A percentile compares a stretch with the other conserved stretches of the same genome.
Evolutionary conservation across 2,888 invertebrate genomes (phyloP).

Genomic region (Tetragonula carbonaria): DNA sequence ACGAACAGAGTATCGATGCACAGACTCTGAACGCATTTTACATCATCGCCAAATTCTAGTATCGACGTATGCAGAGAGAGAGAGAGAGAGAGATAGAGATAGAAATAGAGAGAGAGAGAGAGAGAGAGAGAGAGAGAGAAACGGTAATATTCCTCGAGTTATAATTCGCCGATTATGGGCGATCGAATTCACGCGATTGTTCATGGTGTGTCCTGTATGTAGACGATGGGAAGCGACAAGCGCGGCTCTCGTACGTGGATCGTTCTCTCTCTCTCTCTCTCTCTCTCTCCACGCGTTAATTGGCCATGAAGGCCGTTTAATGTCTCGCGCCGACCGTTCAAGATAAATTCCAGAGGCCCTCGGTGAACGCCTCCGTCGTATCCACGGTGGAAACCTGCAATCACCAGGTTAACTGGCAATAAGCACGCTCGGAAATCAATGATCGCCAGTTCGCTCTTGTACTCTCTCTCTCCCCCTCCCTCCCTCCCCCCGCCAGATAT

Average conservation of each 20-base stretch:
- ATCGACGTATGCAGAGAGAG: not conserved
- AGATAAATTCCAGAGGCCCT: slow-evolving; percentile 49
- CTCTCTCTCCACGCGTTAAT: slow-evolving; percentile 19
- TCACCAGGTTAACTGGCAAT: slow-evolving; percentile 59
- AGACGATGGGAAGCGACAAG: not conserved
- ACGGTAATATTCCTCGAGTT: not conserved
- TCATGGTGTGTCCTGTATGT: not conserved
- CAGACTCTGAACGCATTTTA: too few species aligned
- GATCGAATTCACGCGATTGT: not conserved
- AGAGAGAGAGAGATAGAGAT: too few species aligned
- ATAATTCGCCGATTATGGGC: not conserved
- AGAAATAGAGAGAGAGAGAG: too few species aligned
- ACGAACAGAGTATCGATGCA: too few species aligned
- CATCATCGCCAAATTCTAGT: not conserved
- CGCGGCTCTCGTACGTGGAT: not conserved
- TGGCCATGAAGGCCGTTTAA: slow-evolving; percentile 24
- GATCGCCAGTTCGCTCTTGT: slow-evolving; percentile 11
- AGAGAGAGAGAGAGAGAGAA: too few species aligned
- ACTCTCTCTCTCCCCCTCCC: not conserved
- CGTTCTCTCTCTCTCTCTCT: not conserved
- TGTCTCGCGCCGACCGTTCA: slow-evolving; percentile 38
- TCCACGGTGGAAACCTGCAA: slow-evolving; percentile 49
- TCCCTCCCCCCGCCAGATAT: not conserved
- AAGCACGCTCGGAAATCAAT: slow-evolving; percentile 58
- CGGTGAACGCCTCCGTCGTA: slow-evolving; percentile 23